phyloP scores from a whole-genome alignment of 2,888 invertebrate species.

The Melinaea marsaeus region DNA sequence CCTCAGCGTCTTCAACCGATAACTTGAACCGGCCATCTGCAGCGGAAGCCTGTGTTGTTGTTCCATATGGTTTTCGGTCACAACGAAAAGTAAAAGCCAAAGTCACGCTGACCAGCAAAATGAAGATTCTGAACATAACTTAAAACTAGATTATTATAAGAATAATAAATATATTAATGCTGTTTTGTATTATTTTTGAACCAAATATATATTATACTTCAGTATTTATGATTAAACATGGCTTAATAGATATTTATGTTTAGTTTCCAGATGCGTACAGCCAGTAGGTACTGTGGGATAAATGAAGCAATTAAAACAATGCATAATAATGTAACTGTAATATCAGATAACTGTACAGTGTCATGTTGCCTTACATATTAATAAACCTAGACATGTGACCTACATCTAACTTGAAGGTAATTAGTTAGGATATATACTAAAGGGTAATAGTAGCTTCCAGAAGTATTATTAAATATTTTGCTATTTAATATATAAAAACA shows the following conservation, averaged over 20 bases:
- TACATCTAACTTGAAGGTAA: slow-evolving; percentile 17
- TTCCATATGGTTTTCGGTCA: slow-evolving; percentile 62
- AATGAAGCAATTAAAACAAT: slow-evolving; percentile 26
- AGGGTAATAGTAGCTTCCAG: too few relatives aligned
- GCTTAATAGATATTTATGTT: neutral
- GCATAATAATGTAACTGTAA: slow-evolving; percentile 17
- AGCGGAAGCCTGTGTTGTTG: slow-evolving; percentile 52
- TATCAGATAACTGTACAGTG: slow-evolving; percentile 19
- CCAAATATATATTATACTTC: too few relatives aligned
- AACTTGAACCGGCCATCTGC: slow-evolving; percentile 62
- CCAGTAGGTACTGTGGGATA: slow-evolving; percentile 4
- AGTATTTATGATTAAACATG: neutral
- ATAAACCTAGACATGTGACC: slow-evolving; percentile 26
- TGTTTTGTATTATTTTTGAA: too few relatives aligned
- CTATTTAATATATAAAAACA: too few relatives aligned
- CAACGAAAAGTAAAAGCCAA: slow-evolving; percentile 49
- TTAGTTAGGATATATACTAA: slow-evolving; percentile 1
- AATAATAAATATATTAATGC: too few relatives aligned
- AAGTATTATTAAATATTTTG: too few relatives aligned
- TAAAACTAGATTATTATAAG: neutral
- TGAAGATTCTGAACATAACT: neutral
- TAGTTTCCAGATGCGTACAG: too few relatives aligned
- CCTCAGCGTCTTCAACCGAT: slow-evolving; percentile 45
- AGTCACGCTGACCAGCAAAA: slow-evolving; percentile 3
- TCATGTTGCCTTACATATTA: slow-evolving; percentile 25